Evolutionary conservation across 2,888 invertebrate genomes (phyloP).

Genomic region (Byasa hedistus): DNA sequence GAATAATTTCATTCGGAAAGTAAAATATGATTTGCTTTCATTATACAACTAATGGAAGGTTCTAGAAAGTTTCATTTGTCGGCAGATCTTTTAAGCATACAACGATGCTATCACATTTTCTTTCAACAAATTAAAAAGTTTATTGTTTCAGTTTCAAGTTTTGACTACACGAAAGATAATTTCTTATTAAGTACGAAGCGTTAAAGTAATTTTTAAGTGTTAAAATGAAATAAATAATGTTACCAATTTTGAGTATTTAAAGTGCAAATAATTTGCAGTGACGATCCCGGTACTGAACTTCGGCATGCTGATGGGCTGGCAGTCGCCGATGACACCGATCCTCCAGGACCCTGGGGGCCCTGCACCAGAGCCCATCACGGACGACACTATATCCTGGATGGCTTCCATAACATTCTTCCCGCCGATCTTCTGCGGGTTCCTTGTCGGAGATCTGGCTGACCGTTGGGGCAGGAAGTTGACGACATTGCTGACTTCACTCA

Average conservation of each 20-base stretch:
- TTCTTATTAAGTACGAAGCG: too few species aligned
- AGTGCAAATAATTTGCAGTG: constrained; percentile 51
- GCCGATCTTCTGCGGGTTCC: constrained; percentile 75
- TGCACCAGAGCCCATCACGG: constrained; percentile 68
- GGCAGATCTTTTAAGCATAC: too few species aligned
- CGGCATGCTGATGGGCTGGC: constrained; percentile 80
- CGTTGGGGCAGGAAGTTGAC: constrained; percentile 76
- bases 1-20: too few species aligned
- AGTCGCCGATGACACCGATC: constrained; percentile 78
- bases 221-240: too few species aligned
- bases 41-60: too few species aligned
- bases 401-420: constrained; percentile 79
- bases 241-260: not conserved
- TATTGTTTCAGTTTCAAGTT: too few species aligned
- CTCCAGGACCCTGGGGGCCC: constrained; percentile 71
- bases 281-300: constrained; percentile 78
- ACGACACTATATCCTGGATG: constrained; percentile 78
- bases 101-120: too few species aligned
- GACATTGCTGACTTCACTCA: constrained; percentile 74
- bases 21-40: too few species aligned
- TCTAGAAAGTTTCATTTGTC: too few species aligned
- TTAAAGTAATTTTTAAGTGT: too few species aligned
- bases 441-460: constrained; percentile 78
- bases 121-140: too few species aligned
- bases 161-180: too few species aligned